Conservation (phyloP, 1,140 invertebrate genomes). For the Luehdorfia chinensis region DNA sequence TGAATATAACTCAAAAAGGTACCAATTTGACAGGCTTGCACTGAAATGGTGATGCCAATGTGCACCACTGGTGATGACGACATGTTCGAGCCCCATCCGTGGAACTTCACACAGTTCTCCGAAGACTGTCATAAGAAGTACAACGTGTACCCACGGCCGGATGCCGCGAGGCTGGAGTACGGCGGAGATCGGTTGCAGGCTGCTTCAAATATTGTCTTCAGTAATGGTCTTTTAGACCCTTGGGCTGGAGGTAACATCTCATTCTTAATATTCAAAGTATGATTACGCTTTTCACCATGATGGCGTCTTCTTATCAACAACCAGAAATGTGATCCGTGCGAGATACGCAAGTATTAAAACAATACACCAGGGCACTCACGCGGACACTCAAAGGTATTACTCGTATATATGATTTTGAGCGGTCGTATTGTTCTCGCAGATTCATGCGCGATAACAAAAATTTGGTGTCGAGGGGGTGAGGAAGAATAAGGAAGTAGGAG, state of each 20-base stretch:
- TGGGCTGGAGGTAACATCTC: slow-evolving; percentile 84
- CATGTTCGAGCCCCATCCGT: slow-evolving; percentile 88
- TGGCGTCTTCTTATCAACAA: too few relatives aligned
- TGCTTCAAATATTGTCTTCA: slow-evolving; percentile 92
- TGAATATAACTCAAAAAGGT: too few relatives aligned
- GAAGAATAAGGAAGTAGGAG: too few relatives aligned
- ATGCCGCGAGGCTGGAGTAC: slow-evolving; percentile 86
- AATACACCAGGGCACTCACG: too few relatives aligned
- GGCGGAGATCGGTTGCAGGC: slow-evolving; percentile 84
- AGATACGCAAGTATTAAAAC: too few relatives aligned
- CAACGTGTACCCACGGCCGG: slow-evolving; percentile 80
- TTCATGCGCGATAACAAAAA: too few relatives aligned
- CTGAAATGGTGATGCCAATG: slow-evolving; percentile 97
- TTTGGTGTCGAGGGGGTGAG: too few relatives aligned
- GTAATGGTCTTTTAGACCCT: slow-evolving; percentile 94
- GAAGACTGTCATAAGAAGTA: slow-evolving; percentile 84
- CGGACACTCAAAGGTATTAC: too few relatives aligned
- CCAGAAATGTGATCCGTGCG: too few relatives aligned
- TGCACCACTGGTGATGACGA: slow-evolving; percentile 87
- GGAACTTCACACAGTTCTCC: slow-evolving; percentile 84
- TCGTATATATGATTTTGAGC: too few relatives aligned
- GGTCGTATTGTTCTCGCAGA: too few relatives aligned
- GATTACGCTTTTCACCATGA: too few relatives aligned
- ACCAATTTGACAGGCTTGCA: slow-evolving; percentile 93
- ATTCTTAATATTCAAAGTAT: neutral